Evolutionary conservation across 2,113 vertebrate genomes (phyloP).

Genomic region (Dicrurus megarhynchus): DNA sequence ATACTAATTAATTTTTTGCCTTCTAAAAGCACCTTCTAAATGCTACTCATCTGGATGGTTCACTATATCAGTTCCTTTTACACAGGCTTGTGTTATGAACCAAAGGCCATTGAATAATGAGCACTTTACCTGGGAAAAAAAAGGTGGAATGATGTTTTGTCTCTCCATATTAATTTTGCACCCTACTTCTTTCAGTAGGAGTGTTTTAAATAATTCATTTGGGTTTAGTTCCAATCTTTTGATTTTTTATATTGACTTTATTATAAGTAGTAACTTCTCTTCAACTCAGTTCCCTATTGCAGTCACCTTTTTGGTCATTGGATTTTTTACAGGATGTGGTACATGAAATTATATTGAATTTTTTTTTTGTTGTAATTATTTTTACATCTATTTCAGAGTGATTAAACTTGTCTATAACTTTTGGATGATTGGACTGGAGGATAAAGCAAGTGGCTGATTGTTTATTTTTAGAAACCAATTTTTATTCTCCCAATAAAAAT

Average conservation of each 20-base stretch:
- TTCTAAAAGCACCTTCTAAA: background rate
- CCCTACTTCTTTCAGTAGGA: background rate
- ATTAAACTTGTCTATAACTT: background rate
- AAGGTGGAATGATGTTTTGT: background rate
- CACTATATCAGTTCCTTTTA: background rate
- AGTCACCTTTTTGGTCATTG: background rate
- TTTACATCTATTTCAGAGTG: background rate
- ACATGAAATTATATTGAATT: background rate
- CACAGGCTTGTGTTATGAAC: background rate
- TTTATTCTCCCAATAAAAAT: background rate
- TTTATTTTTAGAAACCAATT: background rate
- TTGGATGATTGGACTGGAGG: background rate
- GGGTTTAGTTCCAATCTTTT: background rate
- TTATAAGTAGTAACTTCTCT: background rate
- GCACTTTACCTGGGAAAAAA: background rate
- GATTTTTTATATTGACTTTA: background rate
- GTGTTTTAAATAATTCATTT: background rate
- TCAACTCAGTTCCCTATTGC: background rate
- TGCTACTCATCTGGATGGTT: accelerated
- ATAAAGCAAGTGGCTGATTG: background rate
- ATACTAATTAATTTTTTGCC: background rate
- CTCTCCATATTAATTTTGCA: background rate
- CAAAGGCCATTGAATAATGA: background rate
- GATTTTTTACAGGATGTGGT: background rate
- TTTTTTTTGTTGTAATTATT: background rate